These are phyloP conservation scores for Drosophila orosa DNA, from an alignment of 1,140 invertebrate genomes.

Conservation along the genomic window DNA sequence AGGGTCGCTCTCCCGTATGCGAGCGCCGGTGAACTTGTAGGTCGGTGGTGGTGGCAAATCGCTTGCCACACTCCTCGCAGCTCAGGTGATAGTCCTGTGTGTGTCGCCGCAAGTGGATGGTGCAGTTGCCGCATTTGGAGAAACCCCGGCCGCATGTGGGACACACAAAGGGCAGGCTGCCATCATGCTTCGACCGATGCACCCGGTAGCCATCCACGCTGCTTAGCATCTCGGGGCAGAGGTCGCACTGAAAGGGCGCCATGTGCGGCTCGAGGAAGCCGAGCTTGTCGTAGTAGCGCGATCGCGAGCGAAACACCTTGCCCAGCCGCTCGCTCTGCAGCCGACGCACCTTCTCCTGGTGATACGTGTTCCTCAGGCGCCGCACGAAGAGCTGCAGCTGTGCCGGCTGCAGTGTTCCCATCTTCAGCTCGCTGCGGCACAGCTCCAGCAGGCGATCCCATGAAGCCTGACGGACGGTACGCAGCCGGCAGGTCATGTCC, in stretches of 20 bases:
- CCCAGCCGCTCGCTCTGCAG: conserved; percentile 8
- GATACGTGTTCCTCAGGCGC: conserved; percentile 19
- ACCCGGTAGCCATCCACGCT: conserved; percentile 46
- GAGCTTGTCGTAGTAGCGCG: conserved; percentile 35
- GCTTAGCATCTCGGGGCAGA: conserved; percentile 41
- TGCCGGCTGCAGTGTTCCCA: conserved; percentile 14
- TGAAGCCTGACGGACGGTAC: conserved; percentile 30
- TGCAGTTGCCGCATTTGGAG: conserved; percentile 41
- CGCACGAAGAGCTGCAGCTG: conserved; percentile 30
- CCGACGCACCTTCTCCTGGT: conserved; percentile 31
- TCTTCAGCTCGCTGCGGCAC: conserved; percentile 29
- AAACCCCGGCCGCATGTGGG: conserved; percentile 53
- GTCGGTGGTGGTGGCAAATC: conserved; percentile 49
- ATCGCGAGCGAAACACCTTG: neutral
- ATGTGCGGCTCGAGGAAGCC: conserved; percentile 40
- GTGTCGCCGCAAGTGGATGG: conserved; percentile 53
- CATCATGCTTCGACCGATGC: conserved; percentile 51
- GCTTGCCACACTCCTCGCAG: conserved; percentile 62
- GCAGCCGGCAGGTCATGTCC: conserved; percentile 37
- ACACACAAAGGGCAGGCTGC: conserved; percentile 50
- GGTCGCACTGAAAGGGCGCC: conserved; percentile 48
- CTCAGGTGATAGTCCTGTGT: conserved; percentile 40
- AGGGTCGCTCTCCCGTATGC: conserved; percentile 60
- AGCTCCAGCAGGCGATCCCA: conserved; percentile 35
- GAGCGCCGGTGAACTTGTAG: conserved; percentile 44